phyloP scores from a whole-genome alignment of 2,113 vertebrate species.

The Nyctereutes procyonoides region DNA sequence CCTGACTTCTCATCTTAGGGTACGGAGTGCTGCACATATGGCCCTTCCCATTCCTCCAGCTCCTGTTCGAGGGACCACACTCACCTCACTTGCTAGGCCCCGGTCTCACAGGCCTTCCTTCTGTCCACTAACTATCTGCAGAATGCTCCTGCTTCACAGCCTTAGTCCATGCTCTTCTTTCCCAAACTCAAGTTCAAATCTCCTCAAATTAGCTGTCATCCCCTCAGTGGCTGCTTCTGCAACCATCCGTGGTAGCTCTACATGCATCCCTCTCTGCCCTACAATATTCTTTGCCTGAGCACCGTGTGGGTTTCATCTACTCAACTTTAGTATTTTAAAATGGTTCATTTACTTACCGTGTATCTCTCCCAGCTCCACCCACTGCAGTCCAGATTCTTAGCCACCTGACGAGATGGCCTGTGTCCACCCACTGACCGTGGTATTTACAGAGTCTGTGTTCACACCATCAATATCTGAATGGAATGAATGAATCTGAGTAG shows the following conservation, averaged over 20 bases:
- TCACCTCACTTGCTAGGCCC: background rate
- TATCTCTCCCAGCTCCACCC: background rate
- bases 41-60: rapidly evolving
- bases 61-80: background rate
- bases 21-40: rapidly evolving
- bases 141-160: rapidly evolving
- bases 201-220: rapidly evolving
- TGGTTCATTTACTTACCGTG: background rate
- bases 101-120: background rate
- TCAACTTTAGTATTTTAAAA: background rate
- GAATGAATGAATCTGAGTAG: background rate
- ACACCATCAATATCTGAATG: background rate
- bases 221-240: background rate
- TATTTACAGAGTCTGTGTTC: rapidly evolving
- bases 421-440: background rate
- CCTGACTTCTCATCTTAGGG: background rate
- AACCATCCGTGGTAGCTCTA: background rate
- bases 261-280: too few relatives aligned
- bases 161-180: background rate
- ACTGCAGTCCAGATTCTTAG: background rate
- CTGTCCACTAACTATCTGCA: background rate
- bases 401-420: background rate
- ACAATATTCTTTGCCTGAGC: background rate
- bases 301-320: background rate
- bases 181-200: background rate